These are phyloP conservation scores for Lepidothrix coronata DNA, from an alignment of 2,113 vertebrate species.

Conservation along the genomic window DNA sequence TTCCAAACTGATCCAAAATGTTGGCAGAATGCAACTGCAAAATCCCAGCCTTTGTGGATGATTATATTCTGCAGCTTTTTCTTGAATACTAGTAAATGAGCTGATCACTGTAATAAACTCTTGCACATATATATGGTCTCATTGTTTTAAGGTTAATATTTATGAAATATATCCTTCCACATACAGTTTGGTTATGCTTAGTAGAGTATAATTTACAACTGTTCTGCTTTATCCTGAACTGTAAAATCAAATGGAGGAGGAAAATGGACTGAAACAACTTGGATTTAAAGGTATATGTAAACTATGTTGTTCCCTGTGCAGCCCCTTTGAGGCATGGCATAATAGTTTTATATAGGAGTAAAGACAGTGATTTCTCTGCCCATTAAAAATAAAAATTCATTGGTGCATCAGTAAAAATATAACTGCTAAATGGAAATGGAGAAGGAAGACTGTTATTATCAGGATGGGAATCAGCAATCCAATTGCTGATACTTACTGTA, in stretches of 20 bases:
- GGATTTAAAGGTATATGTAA: neutral
- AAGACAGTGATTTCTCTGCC: neutral
- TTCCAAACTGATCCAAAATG: neutral
- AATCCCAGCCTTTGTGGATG: neutral
- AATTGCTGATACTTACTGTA: neutral
- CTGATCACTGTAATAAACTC: neutral
- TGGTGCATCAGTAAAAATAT: neutral
- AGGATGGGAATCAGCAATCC: neutral
- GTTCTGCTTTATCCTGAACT: neutral
- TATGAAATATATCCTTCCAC: neutral
- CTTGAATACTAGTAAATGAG: neutral
- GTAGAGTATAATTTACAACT: neutral
- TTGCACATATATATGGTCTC: neutral
- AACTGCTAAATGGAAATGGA: neutral
- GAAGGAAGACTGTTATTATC: neutral
- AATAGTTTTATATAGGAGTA: neutral
- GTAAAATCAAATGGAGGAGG: neutral
- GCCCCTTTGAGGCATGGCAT: neutral
- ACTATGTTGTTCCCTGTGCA: neutral
- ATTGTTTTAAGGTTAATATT: neutral
- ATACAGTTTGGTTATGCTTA: neutral
- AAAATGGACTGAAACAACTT: neutral
- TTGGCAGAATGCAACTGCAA: neutral
- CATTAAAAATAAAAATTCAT: neutral
- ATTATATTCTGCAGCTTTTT: neutral